Base-by-base conservation (phyloP, 2,113 vertebrate genomes). In the Zapus hudsonius region DNA sequence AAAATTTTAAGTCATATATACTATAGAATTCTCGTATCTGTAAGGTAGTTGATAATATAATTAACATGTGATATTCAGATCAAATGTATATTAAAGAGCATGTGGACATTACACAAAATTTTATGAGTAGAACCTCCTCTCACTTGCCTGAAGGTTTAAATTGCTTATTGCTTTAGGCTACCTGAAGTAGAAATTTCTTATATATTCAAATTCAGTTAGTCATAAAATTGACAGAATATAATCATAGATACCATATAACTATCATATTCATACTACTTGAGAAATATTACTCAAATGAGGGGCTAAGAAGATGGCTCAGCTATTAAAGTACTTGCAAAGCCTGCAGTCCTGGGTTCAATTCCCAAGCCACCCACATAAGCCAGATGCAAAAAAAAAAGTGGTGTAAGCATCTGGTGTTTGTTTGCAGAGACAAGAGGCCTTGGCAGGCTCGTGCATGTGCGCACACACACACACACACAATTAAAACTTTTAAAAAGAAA, bases 111-210 rank as follows among this genome's bases (percentile, higher is more conserved):
- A 29, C 23, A 47, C 22, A 92, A 87, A 92, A 80, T 40, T 72
- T 59, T 10, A 23, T 19, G 23, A 64, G 79, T 5, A 82, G 29
- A 29, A 81, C 31, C 27, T 42, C 31, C 27, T 42, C 17, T 20
- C 42, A 12, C 27, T n/a, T 82, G 17, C 38, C 61, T 61, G 22
- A 61, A 64, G 29, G 5, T 31, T 23, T 64, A 64, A 15, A 82
- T 64, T 69, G 52, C 25, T n/a, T 92, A 87, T 66, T 83, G 40
- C 25, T 36, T 74, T 85, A 74, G 75, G n/a, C 38, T 91, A 89
- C 4, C 15, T 75, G 31, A 73, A 85, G 74, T 84, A 38, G 33
- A 74, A 67, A 89, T 79, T 55, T 33, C n/a, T 23, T 80, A 52
- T 27, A 61, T 57, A 75, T 72, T 86, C 52, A 70, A 94, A 89